Evolutionary conservation across 1,140 invertebrate species (phyloP).

Genomic region (Centruroides vittatus): DNA sequence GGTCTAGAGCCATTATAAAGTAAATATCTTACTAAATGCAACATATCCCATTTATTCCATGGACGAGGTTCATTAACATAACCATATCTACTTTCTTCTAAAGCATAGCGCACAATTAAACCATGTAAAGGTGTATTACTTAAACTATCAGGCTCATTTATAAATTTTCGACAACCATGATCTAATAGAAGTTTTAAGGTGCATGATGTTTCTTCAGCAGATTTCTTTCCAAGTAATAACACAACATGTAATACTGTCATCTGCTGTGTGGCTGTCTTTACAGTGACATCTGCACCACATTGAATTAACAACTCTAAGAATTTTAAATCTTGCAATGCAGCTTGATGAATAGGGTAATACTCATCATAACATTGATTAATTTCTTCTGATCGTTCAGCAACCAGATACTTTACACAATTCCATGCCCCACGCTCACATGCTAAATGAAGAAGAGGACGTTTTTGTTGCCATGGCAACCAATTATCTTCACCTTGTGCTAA

Average conservation of each 20-base stretch:
- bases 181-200: slow-evolving; percentile 48
- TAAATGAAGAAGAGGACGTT: slow-evolving; percentile 44
- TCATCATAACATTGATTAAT: slow-evolving; percentile 58
- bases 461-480: slow-evolving; percentile 43
- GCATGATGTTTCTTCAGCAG: slow-evolving; percentile 49
- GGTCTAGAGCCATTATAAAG: slow-evolving; percentile 45
- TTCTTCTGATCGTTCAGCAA: slow-evolving; percentile 47
- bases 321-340: slow-evolving; percentile 47
- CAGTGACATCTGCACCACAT: slow-evolving; percentile 47
- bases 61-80: slow-evolving; percentile 34
- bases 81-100: slow-evolving; percentile 52
- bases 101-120: slow-evolving; percentile 50
- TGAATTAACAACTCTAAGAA: slow-evolving; percentile 48
- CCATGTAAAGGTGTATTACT: slow-evolving; percentile 45
- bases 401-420: slow-evolving; percentile 50
- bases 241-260: slow-evolving; percentile 51
- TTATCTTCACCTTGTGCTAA: slow-evolving; percentile 51
- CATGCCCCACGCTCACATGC: slow-evolving; percentile 53
- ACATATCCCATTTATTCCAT: slow-evolving; percentile 56
- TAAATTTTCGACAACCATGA: slow-evolving; percentile 46
- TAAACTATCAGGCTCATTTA: slow-evolving; percentile 53
- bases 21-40: slow-evolving; percentile 41
- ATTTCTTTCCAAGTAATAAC: slow-evolving; percentile 36
- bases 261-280: slow-evolving; percentile 53
- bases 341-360: slow-evolving; percentile 59